Conservation (phyloP, 1,140 invertebrate genomes). For the Cotesia chilonis region DNA sequence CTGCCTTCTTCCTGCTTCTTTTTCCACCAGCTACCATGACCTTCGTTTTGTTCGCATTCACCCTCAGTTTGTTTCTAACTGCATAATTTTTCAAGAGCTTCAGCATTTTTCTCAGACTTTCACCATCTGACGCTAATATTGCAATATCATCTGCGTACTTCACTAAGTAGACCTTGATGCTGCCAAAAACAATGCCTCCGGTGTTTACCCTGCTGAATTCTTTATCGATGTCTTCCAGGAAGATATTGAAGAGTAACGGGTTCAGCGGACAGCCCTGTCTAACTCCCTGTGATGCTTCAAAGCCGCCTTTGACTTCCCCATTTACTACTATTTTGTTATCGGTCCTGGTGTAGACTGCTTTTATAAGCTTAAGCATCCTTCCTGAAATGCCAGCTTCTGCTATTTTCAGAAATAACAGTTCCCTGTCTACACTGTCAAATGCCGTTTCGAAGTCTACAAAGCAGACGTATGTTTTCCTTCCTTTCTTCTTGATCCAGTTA, state of each 20-base stretch:
- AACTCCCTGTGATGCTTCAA: neutral
- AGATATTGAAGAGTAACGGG: neutral
- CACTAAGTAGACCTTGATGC: neutral
- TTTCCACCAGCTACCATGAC: neutral
- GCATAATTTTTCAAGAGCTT: neutral
- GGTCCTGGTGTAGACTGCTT: neutral
- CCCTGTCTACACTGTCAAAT: neutral
- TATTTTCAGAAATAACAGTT: neutral
- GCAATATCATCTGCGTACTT: neutral
- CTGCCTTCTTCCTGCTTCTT: too few relatives aligned
- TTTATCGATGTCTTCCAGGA: neutral
- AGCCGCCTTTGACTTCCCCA: neutral
- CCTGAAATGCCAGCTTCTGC: neutral
- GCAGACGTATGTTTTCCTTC: too few relatives aligned
- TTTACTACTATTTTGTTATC: neutral
- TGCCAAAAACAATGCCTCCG: neutral
- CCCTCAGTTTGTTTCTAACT: neutral
- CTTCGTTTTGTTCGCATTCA: neutral
- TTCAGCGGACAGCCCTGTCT: constrained; percentile 1
- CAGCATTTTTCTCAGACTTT: neutral
- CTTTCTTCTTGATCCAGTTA: too few relatives aligned
- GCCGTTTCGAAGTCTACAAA: too few relatives aligned
- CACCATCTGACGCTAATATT: neutral
- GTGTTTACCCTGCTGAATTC: neutral
- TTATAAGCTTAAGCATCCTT: neutral